phyloP scores from a whole-genome alignment of 2,797 vertebrate species.

The Pipistrellus pipistrellus region DNA sequence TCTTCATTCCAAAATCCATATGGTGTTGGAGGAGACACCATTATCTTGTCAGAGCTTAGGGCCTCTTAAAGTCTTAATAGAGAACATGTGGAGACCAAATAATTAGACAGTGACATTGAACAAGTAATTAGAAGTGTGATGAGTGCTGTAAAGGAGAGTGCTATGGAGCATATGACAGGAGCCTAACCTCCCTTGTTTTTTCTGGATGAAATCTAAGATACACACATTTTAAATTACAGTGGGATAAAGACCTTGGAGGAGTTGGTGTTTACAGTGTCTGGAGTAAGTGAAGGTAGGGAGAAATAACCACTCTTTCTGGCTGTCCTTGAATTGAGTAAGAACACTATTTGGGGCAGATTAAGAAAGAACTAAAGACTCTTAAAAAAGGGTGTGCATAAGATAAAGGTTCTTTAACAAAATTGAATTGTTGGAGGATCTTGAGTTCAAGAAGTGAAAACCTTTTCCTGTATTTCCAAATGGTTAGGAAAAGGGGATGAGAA shows the following conservation, averaged over 20 bases:
- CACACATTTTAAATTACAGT: not conserved
- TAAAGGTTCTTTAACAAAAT: not conserved
- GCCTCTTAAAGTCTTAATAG: constrained; percentile 78
- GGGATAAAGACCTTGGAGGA: not conserved
- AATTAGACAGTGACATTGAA: constrained; percentile 82
- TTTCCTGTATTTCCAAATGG: constrained; percentile 7
- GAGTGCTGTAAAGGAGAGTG: constrained; percentile 58
- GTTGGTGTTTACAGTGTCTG: not conserved
- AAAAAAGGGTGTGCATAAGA: not conserved
- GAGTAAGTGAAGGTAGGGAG: not conserved
- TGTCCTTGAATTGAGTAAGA: not conserved
- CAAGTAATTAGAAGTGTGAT: constrained; percentile 80
- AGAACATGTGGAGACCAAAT: constrained; percentile 80
- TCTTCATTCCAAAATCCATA: constrained; percentile 75
- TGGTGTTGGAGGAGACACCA: constrained; percentile 73
- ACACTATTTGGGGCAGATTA: not conserved
- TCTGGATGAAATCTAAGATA: constrained; percentile 28
- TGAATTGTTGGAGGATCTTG: not conserved
- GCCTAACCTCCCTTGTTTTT: constrained; percentile 6
- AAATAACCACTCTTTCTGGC: not conserved
- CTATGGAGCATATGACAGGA: constrained; percentile 63
- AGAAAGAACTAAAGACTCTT: not conserved
- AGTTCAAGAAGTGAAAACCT: constrained; percentile 33
- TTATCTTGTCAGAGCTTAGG: constrained; percentile 80
- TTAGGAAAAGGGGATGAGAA: not conserved